A percentile compares a stretch with the other conserved stretches of the same genome.
Conservation (phyloP, 2,797 vertebrate genomes). For the Synanceia verrucosa region DNA sequence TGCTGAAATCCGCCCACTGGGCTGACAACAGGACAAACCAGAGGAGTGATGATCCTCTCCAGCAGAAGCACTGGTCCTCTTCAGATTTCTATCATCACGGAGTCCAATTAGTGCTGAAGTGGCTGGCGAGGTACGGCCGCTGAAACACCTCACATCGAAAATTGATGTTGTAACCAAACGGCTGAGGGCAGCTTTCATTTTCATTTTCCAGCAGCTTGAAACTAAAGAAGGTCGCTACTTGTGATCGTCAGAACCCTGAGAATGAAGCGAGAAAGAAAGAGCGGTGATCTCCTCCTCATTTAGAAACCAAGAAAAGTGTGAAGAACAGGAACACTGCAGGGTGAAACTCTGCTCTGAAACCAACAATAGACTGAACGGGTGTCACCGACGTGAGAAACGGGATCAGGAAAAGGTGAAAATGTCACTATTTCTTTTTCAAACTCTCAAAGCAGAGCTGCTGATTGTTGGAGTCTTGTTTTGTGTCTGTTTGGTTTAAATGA, state of each 20-base stretch:
- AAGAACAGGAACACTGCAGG: too few species aligned
- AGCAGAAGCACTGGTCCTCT: slow-evolving; percentile 10
- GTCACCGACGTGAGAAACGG: too few species aligned
- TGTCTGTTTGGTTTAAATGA: too few species aligned
- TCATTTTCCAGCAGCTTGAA: slow-evolving; percentile 50
- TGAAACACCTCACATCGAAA: slow-evolving; percentile 30
- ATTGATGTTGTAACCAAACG: slow-evolving; percentile 30
- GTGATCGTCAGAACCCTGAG: slow-evolving; percentile 32
- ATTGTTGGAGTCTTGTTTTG: too few species aligned
- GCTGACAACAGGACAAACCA: slow-evolving; percentile 35
- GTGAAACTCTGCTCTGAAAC: too few species aligned
- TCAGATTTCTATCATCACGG: slow-evolving; percentile 49
- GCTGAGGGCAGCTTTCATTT: slow-evolving; percentile 49
- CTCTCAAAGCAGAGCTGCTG: too few species aligned
- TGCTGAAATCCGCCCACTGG: slow-evolving; percentile 37
- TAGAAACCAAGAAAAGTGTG: slow-evolving; percentile 7
- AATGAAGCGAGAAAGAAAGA: slow-evolving; percentile 7
- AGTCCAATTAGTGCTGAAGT: slow-evolving; percentile 41
- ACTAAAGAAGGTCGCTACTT: slow-evolving; percentile 51
- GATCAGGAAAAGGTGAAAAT: too few species aligned
- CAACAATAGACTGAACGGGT: too few species aligned
- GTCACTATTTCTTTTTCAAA: too few species aligned
- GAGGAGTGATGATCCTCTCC: slow-evolving; percentile 23
- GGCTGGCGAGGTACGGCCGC: slow-evolving; percentile 11
- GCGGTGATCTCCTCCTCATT: slow-evolving; percentile 21